Evolutionary conservation across 2,797 vertebrate species (phyloP).

Genomic region (Pseudochirops corinnae): DNA sequence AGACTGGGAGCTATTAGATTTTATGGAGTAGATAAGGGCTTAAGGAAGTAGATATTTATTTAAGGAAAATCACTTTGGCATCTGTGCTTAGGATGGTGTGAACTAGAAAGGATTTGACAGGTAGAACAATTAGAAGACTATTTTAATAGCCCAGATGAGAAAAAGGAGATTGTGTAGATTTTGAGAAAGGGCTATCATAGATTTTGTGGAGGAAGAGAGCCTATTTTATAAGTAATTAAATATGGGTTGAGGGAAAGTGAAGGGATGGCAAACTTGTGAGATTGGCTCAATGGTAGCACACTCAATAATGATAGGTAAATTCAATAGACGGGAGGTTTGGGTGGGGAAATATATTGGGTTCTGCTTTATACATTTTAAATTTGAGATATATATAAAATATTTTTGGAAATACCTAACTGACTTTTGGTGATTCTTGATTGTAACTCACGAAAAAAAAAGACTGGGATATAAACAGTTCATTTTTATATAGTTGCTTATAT

Average conservation of each 20-base stretch:
- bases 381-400: not conserved
- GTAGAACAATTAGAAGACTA: not conserved
- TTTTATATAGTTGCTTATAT: not conserved
- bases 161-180: not conserved
- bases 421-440: not conserved
- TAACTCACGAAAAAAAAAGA: not conserved
- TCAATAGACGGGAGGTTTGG: not conserved
- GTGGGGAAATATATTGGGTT: not conserved
- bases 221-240: not conserved
- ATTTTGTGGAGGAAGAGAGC: not conserved
- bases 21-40: not conserved
- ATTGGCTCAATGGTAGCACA: no score
- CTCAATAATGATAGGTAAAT: not conserved
- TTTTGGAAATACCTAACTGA: not conserved
- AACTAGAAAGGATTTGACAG: not conserved
- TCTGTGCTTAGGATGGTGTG: not conserved
- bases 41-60: not conserved
- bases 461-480: not conserved
- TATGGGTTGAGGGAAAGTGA: not conserved
- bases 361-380: not conserved
- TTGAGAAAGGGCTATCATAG: not conserved
- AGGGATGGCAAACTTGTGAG: not conserved
- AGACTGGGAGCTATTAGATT: not conserved
- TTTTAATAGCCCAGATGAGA: not conserved
- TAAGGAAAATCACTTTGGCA: not conserved